Base-by-base conservation (phyloP, 2,888 invertebrate species). In the Boloria selene region DNA sequence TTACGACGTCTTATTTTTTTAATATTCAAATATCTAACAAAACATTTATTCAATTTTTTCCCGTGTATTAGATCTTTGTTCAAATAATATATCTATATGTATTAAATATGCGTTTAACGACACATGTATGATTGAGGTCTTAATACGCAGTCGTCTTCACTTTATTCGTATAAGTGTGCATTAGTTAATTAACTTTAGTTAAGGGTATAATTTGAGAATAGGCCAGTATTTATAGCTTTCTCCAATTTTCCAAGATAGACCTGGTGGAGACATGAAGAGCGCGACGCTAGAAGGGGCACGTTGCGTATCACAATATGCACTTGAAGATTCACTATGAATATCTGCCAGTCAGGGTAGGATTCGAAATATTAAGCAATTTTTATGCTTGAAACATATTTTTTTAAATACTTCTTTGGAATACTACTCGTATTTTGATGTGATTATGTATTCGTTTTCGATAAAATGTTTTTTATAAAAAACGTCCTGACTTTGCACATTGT, bases 241-340 rank as follows among this genome's bases (percentile, higher is more conserved):
- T 72, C 70, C 74, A 74, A 79, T 80, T 76, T 79, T 83, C 77
- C 63, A 70, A 72, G 72, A 70, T 65, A 80, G 78, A 84, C 83
- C 90, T 91, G 91, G 79, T 78, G 75, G 78, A 81, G 91, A 91
- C 91, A 79, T 91, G 84, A 84, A 91, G 91, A 83, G 90, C 76
- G 74, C 79, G 83, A 81, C 71, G 75, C 70, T 64, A 65, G 58
- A 71, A 80, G 82, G 83, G 80, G 79, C 80, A 75, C 77, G 77
- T 81, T 83, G 84, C 84, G 85, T 80, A 85, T 84, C 88, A 93
- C 89, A 93, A 93, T 93, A 93, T 93, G 93, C 93, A 93, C 93
- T 91, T 85, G 79, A 92, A 77, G 81, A 82, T 79, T 80, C 86
- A 84, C 87, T 84, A 87, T 84, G 87, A 87, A 88, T 87, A 87